phyloP scores from a whole-genome alignment of 1,140 invertebrate genomes.

The Aphelinus certus region DNA sequence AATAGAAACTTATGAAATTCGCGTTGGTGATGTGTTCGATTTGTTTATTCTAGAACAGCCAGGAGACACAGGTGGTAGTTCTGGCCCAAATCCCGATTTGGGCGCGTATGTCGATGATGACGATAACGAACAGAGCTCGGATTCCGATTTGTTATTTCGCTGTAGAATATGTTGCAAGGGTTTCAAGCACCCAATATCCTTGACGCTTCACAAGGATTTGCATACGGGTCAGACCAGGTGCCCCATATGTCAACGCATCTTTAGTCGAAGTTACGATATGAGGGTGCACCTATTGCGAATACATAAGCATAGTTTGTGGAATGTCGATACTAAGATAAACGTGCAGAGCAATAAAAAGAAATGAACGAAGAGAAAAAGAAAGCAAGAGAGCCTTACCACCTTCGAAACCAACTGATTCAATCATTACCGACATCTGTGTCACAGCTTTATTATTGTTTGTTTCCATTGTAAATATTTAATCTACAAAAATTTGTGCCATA shows the following conservation, averaged over 20 bases:
- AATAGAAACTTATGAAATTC: constrained; percentile 8
- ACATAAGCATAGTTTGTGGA: constrained; percentile 58
- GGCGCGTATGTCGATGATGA: constrained; percentile 48
- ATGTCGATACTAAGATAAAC: constrained; percentile 48
- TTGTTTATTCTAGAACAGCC: constrained; percentile 58
- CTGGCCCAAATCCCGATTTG: constrained; percentile 46
- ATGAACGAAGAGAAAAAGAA: constrained; percentile 21
- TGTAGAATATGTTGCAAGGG: constrained; percentile 78
- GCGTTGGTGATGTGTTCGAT: constrained; percentile 53
- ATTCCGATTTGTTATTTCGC: constrained; percentile 67
- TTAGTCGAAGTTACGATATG: constrained; percentile 74
- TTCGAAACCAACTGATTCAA: neutral
- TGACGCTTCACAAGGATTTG: constrained; percentile 79
- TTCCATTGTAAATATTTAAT: constrained; percentile 7
- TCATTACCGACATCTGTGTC: no score
- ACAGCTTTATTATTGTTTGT: constrained; percentile 1
- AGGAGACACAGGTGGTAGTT: constrained; percentile 46
- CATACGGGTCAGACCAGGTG: constrained; percentile 79
- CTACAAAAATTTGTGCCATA: constrained; percentile 28
- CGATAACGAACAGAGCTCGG: constrained; percentile 53
- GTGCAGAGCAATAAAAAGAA: constrained; percentile 45
- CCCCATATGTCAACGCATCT: constrained; percentile 70
- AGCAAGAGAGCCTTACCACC: neutral
- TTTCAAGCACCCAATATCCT: constrained; percentile 79
- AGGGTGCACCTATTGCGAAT: constrained; percentile 70